Percentiles rank a stretch among this genome's conserved stretches.
These are phyloP conservation scores for Tetheella fluctuosa DNA, from an alignment of 2,888 invertebrate genomes.

Conservation along the genomic window DNA sequence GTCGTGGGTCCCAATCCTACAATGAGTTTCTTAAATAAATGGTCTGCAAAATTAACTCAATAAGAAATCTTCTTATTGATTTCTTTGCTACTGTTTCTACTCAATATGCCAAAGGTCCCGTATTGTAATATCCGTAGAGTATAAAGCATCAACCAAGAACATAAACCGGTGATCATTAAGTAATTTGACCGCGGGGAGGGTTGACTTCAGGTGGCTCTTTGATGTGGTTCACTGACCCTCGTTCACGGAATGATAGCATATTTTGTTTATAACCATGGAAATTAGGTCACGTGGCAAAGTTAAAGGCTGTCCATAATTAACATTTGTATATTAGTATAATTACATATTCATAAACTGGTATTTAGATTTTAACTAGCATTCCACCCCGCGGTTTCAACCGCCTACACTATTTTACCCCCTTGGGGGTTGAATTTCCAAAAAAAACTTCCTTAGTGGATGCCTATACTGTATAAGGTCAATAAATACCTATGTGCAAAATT, in stretches of 20 bases:
- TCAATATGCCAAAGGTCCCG: conserved; percentile 19
- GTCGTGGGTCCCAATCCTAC: too few relatives aligned
- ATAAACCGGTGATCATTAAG: conserved; percentile 51
- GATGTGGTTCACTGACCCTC: conserved; percentile 21
- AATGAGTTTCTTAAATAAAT: too few relatives aligned
- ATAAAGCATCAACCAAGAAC: conserved; percentile 31
- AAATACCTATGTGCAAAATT: too few relatives aligned
- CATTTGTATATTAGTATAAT: not conserved
- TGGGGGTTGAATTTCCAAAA: too few relatives aligned
- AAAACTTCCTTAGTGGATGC: too few relatives aligned
- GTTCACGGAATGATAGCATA: conserved; percentile 7
- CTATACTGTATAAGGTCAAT: too few relatives aligned
- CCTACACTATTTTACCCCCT: too few relatives aligned
- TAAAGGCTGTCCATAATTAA: not conserved
- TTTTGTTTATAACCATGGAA: not conserved
- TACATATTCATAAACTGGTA: not conserved
- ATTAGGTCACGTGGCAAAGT: not conserved
- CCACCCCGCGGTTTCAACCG: too few relatives aligned
- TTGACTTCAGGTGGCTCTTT: conserved; percentile 25
- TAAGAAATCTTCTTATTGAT: too few relatives aligned
- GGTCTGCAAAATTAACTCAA: too few relatives aligned
- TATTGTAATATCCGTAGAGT: conserved; percentile 35
- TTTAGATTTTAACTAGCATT: too few relatives aligned
- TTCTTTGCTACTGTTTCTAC: too few relatives aligned
- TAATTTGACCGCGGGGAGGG: conserved; percentile 48